A percentile compares a stretch with the other conserved stretches of the same genome.
These are phyloP conservation scores for Scaptomyza pallida DNA, from an alignment of 1,140 invertebrate species.

Conservation along the genomic window DNA sequence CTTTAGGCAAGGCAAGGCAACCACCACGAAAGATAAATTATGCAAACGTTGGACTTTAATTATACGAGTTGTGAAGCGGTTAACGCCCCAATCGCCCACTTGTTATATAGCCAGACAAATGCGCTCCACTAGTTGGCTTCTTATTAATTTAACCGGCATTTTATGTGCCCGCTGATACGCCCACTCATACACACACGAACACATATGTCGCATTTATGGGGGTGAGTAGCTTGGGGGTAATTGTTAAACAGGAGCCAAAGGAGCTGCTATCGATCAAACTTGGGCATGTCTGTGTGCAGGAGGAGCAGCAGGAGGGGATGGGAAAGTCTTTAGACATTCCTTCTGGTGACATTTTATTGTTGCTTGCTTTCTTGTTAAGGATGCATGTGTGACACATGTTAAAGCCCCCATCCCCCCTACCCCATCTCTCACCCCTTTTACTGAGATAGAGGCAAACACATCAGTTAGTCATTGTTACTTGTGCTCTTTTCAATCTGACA, in stretches of 20 bases:
- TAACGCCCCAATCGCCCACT: slow-evolving; percentile 34
- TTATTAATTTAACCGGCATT: slow-evolving; percentile 72
- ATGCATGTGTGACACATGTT: slow-evolving; percentile 70
- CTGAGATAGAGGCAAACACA: slow-evolving; percentile 28
- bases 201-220: slow-evolving; percentile 14
- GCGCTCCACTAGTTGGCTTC: slow-evolving; percentile 55
- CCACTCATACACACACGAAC: slow-evolving; percentile 27
- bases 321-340: slow-evolving; percentile 48
- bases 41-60: slow-evolving; percentile 77
- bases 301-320: not conserved
- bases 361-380: slow-evolving; percentile 51
- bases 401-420: not conserved
- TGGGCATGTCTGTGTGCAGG: slow-evolving; percentile 29
- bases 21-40: slow-evolving; percentile 76
- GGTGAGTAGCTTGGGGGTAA: slow-evolving; percentile 8
- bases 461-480: slow-evolving; percentile 37
- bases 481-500: slow-evolving; percentile 5
- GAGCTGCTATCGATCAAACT: slow-evolving; percentile 62
- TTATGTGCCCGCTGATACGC: slow-evolving; percentile 64
- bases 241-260: slow-evolving; percentile 27
- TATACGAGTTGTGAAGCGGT: slow-evolving; percentile 57
- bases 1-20: slow-evolving; percentile 8
- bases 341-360: slow-evolving; percentile 67
- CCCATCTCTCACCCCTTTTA: too few species aligned
- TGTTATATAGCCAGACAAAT: slow-evolving; percentile 35